Evolutionary conservation across 2,113 vertebrate species (phyloP).

Genomic region (Rostratula benghalensis): DNA sequence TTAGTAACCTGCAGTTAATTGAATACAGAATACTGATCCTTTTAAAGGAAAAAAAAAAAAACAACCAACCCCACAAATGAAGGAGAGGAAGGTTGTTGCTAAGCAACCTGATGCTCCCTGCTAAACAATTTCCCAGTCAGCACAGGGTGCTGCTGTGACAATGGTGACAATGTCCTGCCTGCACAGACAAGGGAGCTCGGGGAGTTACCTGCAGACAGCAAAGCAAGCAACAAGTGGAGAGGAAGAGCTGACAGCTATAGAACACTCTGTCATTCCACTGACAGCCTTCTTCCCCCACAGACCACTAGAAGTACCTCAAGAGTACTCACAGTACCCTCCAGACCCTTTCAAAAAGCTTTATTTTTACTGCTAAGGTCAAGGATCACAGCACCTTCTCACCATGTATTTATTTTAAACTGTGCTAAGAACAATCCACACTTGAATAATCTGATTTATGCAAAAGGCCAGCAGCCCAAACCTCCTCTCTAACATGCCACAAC

Average conservation of each 20-base stretch:
- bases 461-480: background rate
- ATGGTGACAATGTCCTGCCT: background rate
- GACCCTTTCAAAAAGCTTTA: background rate
- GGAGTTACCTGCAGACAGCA: background rate
- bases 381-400: background rate
- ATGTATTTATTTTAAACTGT: background rate
- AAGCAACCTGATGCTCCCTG: background rate
- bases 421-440: background rate
- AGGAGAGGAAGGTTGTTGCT: background rate
- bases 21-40: background rate
- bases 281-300: background rate
- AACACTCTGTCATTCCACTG: background rate
- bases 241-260: background rate
- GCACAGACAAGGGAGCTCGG: accelerated
- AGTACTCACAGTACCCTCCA: background rate
- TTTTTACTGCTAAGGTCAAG: background rate
- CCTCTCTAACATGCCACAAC: background rate
- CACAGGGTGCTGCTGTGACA: background rate
- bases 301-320: background rate
- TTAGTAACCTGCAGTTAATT: background rate
- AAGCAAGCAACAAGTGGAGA: background rate
- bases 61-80: background rate
- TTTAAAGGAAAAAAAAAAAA: background rate
- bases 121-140: background rate
- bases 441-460: background rate